Conservation (phyloP, 2,797 vertebrate genomes). For the Microctenopoma lineatum region DNA sequence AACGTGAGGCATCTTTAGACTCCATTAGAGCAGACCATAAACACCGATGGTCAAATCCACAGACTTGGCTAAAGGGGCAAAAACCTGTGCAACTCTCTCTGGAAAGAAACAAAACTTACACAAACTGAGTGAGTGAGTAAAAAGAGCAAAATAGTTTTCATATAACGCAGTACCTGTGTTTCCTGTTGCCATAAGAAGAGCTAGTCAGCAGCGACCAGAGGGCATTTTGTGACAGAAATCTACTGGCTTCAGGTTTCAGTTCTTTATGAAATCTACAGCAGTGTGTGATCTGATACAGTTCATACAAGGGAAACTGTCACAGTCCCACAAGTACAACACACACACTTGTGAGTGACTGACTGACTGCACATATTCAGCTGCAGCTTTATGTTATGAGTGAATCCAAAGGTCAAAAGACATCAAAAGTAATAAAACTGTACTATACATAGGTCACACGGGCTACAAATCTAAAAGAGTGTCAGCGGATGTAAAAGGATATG, state of each 20-base stretch:
- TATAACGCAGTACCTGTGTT: slow-evolving; percentile 63
- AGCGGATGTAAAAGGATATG: slow-evolving; percentile 57
- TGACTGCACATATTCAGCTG: not conserved
- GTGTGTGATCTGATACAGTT: not conserved
- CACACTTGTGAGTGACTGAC: accelerated
- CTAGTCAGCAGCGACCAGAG: slow-evolving; percentile 39
- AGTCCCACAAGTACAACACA: not conserved
- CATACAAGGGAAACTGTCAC: not conserved
- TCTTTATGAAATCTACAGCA: slow-evolving; percentile 61
- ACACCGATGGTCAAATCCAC: not conserved
- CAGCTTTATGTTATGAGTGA: not conserved
- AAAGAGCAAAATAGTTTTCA: not conserved
- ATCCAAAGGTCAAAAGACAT: not conserved
- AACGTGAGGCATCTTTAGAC: not conserved
- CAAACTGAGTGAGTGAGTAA: not conserved
- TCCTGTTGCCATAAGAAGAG: slow-evolving; percentile 70
- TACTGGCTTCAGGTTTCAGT: slow-evolving; percentile 76
- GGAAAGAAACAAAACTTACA: not conserved
- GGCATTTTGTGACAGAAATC: slow-evolving; percentile 24
- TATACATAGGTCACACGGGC: not conserved
- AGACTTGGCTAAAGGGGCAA: not conserved
- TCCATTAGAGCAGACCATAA: not conserved
- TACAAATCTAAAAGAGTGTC: slow-evolving; percentile 2
- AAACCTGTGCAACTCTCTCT: slow-evolving; percentile 5
- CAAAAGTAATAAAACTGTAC: not conserved